A percentile compares a stretch with the other conserved stretches of the same genome.
Evolutionary conservation across 1,140 invertebrate genomes (phyloP).

Genomic region (Linepithema humile): DNA sequence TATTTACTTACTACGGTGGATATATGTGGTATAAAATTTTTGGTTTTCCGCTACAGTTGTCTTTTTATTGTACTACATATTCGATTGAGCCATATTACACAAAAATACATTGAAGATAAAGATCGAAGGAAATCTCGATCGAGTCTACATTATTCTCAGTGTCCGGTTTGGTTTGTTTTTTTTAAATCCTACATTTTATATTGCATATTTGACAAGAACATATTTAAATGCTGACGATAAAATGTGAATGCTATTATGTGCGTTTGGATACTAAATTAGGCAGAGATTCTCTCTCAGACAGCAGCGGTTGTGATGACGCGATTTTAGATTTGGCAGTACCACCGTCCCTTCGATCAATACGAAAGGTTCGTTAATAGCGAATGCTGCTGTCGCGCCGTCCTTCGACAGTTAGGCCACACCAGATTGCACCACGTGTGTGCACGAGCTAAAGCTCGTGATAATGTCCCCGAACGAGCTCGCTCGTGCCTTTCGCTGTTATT

Average conservation of each 20-base stretch:
- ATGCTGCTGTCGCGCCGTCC: conserved; percentile 41
- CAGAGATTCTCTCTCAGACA: too few species aligned
- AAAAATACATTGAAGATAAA: too few species aligned
- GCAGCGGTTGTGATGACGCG: neutral
- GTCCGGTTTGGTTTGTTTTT: too few species aligned
- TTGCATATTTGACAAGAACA: too few species aligned
- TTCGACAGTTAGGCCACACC: conserved; percentile 36
- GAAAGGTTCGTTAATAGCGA: conserved; percentile 56
- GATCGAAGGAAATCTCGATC: too few species aligned
- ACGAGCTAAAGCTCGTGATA: conserved; percentile 37
- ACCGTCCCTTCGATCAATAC: conserved; percentile 51
- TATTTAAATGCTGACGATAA: neutral
- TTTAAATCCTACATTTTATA: too few species aligned
- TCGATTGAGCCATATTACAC: too few species aligned
- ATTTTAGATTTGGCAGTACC: conserved; percentile 50
- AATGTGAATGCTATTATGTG: neutral
- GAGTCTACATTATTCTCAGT: too few species aligned
- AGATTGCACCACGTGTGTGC: neutral
- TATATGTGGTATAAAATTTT: too few species aligned
- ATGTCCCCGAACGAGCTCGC: conserved; percentile 36
- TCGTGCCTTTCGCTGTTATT: conserved; percentile 53
- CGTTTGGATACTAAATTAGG: neutral
- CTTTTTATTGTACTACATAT: too few species aligned
- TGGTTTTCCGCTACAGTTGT: too few species aligned
- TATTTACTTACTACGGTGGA: too few species aligned